These are phyloP conservation scores for Epinephelus awoara DNA, from an alignment of 2,797 vertebrate species.

Conservation along the genomic window DNA sequence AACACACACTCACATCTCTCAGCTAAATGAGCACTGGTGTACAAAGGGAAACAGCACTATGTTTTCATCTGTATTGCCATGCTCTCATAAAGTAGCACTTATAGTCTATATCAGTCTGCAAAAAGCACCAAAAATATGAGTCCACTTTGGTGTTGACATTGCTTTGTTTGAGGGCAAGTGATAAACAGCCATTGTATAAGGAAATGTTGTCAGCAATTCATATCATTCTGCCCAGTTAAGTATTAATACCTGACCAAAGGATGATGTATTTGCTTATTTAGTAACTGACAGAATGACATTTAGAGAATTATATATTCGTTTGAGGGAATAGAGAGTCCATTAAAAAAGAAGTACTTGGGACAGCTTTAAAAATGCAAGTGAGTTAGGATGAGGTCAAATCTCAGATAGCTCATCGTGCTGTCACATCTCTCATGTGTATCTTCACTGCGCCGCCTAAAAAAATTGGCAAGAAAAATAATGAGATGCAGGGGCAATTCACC, in stretches of 20 bases:
- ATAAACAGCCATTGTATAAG: neutral
- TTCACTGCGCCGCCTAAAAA: conserved; percentile 3
- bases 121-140: neutral
- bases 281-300: neutral
- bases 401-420: conserved; percentile 13
- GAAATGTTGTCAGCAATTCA: neutral
- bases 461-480: conserved; percentile 15
- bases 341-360: neutral
- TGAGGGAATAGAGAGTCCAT: neutral
- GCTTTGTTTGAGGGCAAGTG: neutral
- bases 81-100: neutral
- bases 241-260: neutral
- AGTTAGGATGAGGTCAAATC: conserved; percentile 3
- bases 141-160: neutral
- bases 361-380: conserved; percentile 26
- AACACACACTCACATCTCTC: conserved; percentile 13
- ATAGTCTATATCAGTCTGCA: neutral
- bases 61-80: neutral
- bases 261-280: neutral
- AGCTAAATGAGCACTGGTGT: neutral
- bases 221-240: neutral
- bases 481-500: neutral
- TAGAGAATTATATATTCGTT: conserved; percentile 15
- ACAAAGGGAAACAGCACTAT: neutral
- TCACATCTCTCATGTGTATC: conserved; percentile 4